phyloP scores from a whole-genome alignment of 1,140 invertebrate species.

The Cepaea nemoralis region DNA sequence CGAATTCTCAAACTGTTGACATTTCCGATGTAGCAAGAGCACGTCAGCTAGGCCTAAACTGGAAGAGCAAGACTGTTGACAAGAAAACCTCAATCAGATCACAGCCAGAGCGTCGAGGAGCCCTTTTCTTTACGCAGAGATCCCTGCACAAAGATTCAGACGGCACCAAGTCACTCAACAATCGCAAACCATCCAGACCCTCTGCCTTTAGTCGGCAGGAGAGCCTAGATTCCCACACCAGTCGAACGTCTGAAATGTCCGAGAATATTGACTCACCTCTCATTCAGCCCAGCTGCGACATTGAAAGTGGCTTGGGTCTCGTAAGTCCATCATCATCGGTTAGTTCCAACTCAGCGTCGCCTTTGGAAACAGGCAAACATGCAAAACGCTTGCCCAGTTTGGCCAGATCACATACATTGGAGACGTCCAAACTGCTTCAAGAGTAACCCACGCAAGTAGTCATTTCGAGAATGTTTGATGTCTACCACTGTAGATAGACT shows the following conservation, averaged over 20 bases:
- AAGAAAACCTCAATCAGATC: background rate
- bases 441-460: background rate
- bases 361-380: slow-evolving; percentile 4
- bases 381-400: background rate
- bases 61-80: background rate
- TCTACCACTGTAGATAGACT: no score
- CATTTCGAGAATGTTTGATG: no score
- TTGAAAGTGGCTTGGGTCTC: background rate
- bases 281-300: background rate
- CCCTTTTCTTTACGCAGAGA: slow-evolving; percentile 36
- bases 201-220: background rate
- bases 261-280: slow-evolving; percentile 6
- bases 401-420: background rate
- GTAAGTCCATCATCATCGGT: background rate
- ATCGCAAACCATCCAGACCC: background rate
- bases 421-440: slow-evolving; percentile 12
- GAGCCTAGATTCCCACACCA: slow-evolving; percentile 17
- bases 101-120: slow-evolving; percentile 30
- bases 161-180: background rate
- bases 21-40: slow-evolving; percentile 23
- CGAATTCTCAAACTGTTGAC: slow-evolving; percentile 9
- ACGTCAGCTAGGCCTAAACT: background rate
- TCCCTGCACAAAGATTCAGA: slow-evolving; percentile 18
- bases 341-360: background rate
- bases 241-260: background rate